Conservation (phyloP, 2,888 invertebrate genomes). For the Merodon equestris region DNA sequence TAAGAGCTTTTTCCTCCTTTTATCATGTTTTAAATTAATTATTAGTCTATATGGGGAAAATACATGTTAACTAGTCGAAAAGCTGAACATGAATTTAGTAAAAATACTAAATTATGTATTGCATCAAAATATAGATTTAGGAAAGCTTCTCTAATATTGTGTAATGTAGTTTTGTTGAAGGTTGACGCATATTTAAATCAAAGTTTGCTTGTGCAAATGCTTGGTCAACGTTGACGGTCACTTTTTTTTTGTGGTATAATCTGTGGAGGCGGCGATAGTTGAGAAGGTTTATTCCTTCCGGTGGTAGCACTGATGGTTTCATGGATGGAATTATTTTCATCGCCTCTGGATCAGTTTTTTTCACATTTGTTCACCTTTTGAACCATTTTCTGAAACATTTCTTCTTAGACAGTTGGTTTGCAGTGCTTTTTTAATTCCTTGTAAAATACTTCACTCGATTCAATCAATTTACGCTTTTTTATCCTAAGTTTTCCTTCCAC, state of each 20-base stretch:
- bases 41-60: no score
- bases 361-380: slow-evolving; percentile 88
- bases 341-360: slow-evolving; percentile 79
- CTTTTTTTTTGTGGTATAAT: slow-evolving; percentile 81
- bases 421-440: slow-evolving; percentile 95
- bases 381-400: slow-evolving; percentile 94
- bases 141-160: no score
- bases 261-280: slow-evolving; percentile 79
- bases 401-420: slow-evolving; percentile 95
- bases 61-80: no score
- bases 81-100: no score
- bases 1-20: no score
- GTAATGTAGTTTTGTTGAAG: slow-evolving; percentile 41
- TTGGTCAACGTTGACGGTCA: not conserved
- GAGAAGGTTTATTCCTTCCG: slow-evolving; percentile 70
- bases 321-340: slow-evolving; percentile 77
- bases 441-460: slow-evolving; percentile 95
- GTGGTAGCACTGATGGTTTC: slow-evolving; percentile 75
- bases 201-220: slow-evolving; percentile 21
- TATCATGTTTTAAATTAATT: no score
- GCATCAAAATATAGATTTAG: no score
- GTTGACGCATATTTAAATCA: slow-evolving; percentile 69
- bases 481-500: slow-evolving; percentile 98
- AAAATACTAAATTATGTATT: no score
- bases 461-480: slow-evolving; percentile 95